Evolutionary conservation across 2,888 invertebrate genomes (phyloP).

Genomic region (Ochropleura leucogaster): DNA sequence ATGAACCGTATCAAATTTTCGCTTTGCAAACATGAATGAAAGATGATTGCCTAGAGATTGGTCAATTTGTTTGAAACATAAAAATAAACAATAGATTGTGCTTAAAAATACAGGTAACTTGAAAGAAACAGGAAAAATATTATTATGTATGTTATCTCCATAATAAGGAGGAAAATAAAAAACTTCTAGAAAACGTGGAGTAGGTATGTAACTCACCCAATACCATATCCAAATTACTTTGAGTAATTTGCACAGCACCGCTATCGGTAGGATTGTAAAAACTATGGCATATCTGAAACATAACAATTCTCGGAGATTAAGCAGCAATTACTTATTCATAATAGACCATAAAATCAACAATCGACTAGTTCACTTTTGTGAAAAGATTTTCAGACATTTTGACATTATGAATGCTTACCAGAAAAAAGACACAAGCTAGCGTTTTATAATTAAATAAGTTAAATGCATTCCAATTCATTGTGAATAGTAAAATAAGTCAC

Average conservation of each 20-base stretch:
- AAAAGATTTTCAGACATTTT: conserved; percentile 55
- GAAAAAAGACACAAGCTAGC: conserved; percentile 76
- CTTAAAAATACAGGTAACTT: conserved; percentile 13
- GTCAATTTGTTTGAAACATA: background rate
- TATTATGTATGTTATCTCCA: conserved; percentile 5
- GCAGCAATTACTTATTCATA: conserved; percentile 80
- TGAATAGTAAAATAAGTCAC: conserved; percentile 59
- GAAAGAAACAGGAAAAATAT: background rate
- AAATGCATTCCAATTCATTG: conserved; percentile 75
- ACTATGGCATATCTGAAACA: conserved; percentile 88
- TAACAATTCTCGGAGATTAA: conserved; percentile 76
- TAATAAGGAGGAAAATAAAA: conserved; percentile 12
- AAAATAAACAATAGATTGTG: conserved; percentile 14
- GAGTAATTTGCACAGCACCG: conserved; percentile 95
- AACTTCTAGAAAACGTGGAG: conserved; percentile 60
- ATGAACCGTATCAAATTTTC: background rate
- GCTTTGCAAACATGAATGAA: conserved; percentile 2
- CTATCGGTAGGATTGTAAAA: conserved; percentile 95
- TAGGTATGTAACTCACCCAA: conserved; percentile 92
- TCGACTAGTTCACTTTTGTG: conserved; percentile 65
- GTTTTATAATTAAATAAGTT: conserved; percentile 78
- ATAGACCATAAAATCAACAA: conserved; percentile 84
- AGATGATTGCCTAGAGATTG: background rate
- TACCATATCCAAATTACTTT: conserved; percentile 95
- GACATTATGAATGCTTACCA: conserved; percentile 77